These are phyloP conservation scores for Acleris literana DNA, from an alignment of 2,888 invertebrate genomes.

Conservation along the genomic window DNA sequence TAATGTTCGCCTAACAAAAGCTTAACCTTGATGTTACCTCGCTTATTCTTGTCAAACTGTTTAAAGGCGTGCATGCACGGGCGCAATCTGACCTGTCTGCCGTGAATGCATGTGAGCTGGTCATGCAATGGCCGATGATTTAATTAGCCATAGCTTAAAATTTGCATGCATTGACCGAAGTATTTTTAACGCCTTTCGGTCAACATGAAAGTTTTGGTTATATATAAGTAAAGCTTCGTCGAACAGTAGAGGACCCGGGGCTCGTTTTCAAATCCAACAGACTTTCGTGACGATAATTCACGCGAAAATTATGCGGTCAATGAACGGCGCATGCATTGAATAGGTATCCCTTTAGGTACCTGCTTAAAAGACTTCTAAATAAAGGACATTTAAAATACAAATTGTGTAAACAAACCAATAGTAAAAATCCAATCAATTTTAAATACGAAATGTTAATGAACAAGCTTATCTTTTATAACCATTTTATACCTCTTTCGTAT, in stretches of 20 bases:
- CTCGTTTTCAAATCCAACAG: constrained; percentile 58
- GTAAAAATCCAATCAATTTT: not conserved
- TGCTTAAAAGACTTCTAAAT: too few relatives aligned
- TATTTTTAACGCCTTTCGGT: not conserved
- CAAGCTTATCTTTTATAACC: not conserved
- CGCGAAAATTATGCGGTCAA: constrained; percentile 67
- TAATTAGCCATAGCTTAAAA: constrained; percentile 9
- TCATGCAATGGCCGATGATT: constrained; percentile 14
- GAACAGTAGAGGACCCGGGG: constrained; percentile 43
- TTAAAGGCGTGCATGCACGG: constrained; percentile 1
- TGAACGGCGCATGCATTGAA: constrained; percentile 48
- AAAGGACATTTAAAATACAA: too few relatives aligned
- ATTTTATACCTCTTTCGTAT: not conserved
- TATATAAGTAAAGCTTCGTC: constrained; percentile 7
- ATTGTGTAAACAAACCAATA: not conserved
- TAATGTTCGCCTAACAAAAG: not conserved
- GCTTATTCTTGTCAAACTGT: constrained; percentile 7
- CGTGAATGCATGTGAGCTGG: not conserved
- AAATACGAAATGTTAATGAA: not conserved
- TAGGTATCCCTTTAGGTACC: not conserved
- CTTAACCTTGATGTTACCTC: not conserved
- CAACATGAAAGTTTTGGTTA: constrained; percentile 7
- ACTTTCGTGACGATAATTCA: constrained; percentile 66
- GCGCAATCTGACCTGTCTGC: not conserved
- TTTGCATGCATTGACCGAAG: not conserved